Evolutionary conservation across 2,888 invertebrate genomes (phyloP).

Genomic region (Cephus sareptanus): DNA sequence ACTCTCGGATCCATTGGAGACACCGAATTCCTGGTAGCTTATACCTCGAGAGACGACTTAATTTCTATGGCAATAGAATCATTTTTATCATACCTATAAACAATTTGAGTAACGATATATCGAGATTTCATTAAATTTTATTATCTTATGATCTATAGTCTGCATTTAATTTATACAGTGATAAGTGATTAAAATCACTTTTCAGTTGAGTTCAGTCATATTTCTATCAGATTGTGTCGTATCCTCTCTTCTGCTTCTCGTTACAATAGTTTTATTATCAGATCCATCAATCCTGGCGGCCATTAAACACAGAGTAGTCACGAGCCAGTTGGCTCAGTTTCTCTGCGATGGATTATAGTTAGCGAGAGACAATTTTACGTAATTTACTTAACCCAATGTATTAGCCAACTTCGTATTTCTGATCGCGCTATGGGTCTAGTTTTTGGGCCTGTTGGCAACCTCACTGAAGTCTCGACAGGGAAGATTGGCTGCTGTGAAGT

Average conservation of each 20-base stretch:
- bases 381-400: background rate
- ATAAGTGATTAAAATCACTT: background rate
- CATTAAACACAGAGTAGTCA: background rate
- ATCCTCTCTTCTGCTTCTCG: background rate
- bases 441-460: background rate
- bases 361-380: background rate
- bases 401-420: background rate
- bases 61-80: too few species aligned
- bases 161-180: background rate
- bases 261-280: background rate
- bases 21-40: background rate
- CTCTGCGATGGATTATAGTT: background rate
- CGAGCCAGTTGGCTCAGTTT: background rate
- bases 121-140: too few species aligned
- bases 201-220: background rate
- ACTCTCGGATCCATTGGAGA: background rate
- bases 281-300: background rate
- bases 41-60: background rate
- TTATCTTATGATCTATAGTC: too few species aligned
- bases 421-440: background rate
- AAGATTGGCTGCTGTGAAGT: background rate
- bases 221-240: background rate
- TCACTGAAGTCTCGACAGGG: background rate
- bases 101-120: too few species aligned
- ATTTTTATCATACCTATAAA: too few species aligned